A percentile compares a stretch with the other conserved stretches of the same genome.
Evolutionary conservation across 2,113 vertebrate genomes (phyloP).

Genomic region (Chrysemys picta): DNA sequence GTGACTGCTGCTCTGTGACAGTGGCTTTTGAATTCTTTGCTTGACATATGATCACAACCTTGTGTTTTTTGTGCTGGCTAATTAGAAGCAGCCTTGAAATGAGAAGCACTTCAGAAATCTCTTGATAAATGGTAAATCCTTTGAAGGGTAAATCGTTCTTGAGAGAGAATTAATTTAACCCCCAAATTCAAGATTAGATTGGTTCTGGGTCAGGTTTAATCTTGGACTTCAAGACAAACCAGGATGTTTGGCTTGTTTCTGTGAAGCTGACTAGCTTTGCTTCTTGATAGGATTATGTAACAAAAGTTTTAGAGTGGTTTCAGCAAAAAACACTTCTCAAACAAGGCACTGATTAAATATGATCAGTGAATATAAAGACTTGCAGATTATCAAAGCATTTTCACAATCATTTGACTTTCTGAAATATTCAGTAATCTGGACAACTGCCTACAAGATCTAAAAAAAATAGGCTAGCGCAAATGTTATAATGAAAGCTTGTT

Average conservation of each 20-base stretch:
- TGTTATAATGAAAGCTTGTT: background rate
- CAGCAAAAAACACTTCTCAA: background rate
- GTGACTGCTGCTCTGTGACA: accelerated
- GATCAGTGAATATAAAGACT: background rate
- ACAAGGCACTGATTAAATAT: background rate
- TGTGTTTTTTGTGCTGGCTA: background rate
- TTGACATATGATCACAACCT: background rate
- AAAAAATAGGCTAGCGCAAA: background rate
- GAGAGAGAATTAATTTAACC: background rate
- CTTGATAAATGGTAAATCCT: background rate
- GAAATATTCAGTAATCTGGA: background rate
- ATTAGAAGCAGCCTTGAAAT: background rate
- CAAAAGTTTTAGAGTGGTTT: accelerated
- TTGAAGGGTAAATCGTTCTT: background rate
- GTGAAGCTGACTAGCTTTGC: background rate
- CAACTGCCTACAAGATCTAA: background rate
- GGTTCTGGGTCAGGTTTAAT: background rate
- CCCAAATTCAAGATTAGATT: background rate
- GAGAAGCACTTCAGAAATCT: background rate
- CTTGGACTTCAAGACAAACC: background rate
- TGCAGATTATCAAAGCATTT: background rate
- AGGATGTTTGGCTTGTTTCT: background rate
- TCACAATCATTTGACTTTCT: background rate
- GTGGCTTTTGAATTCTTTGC: accelerated
- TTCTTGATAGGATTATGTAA: background rate